A percentile compares a stretch with the other conserved stretches of the same genome.
These are phyloP conservation scores for Channa argus DNA, from an alignment of 2,113 vertebrate genomes.

Conservation along the genomic window DNA sequence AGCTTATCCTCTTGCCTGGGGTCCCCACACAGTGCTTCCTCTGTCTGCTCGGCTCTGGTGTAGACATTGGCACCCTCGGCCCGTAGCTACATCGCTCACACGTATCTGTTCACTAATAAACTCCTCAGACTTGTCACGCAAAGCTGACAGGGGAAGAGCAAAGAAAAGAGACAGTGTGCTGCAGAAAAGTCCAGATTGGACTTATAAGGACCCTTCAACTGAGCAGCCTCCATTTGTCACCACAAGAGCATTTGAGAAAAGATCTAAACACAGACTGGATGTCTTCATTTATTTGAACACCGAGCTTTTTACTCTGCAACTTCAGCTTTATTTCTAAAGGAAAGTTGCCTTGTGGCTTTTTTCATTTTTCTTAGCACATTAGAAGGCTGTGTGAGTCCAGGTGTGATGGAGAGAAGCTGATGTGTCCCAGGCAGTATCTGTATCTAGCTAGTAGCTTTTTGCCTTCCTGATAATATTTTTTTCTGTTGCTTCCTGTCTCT, in stretches of 20 bases:
- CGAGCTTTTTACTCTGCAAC: neutral
- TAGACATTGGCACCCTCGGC: constrained; percentile 36
- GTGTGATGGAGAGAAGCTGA: too few relatives aligned
- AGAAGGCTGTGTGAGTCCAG: too few relatives aligned
- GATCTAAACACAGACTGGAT: constrained; percentile 7
- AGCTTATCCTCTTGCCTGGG: constrained; percentile 42
- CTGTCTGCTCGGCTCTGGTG: constrained; percentile 44
- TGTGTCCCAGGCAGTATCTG: too few relatives aligned
- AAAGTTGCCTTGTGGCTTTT: neutral
- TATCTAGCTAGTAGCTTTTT: too few relatives aligned
- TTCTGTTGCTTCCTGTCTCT: too few relatives aligned
- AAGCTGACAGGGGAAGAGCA: constrained; percentile 8
- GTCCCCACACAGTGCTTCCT: constrained; percentile 49
- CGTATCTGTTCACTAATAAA: constrained; percentile 54
- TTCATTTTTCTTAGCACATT: too few relatives aligned
- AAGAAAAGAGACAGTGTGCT: neutral
- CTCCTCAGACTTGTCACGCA: constrained; percentile 41
- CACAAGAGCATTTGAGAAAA: constrained; percentile 15
- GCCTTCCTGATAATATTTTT: too few relatives aligned
- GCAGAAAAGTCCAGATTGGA: neutral
- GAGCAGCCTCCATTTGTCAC: constrained; percentile 22
- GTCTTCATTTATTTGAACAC: constrained; percentile 11
- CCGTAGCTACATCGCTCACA: constrained; percentile 12
- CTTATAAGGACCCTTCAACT: neutral
- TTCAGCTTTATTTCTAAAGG: neutral